phyloP scores from a whole-genome alignment of 2,888 invertebrate species.

The Epirrhoe tristata region DNA sequence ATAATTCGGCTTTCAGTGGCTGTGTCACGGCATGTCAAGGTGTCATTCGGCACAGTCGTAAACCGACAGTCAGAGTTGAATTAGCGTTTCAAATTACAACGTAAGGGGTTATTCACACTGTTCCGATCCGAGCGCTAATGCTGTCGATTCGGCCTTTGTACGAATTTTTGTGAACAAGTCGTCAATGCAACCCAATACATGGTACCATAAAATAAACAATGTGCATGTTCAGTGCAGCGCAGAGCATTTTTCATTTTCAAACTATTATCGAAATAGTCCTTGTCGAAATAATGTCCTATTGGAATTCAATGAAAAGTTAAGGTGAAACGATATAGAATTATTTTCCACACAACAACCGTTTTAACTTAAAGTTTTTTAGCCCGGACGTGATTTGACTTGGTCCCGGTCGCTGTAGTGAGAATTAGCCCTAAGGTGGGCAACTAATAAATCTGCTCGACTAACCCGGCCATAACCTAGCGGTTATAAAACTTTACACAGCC shows the following conservation, averaged over 20 bases:
- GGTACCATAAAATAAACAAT: no score
- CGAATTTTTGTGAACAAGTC: no score
- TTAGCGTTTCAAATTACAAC: constrained; percentile 68
- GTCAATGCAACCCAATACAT: no score
- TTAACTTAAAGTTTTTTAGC: not conserved
- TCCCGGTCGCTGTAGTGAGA: not conserved
- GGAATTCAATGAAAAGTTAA: no score
- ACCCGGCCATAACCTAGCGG: constrained; percentile 58
- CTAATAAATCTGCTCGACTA: constrained; percentile 67
- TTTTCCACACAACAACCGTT: no score
- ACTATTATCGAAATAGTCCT: no score
- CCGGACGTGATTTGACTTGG: not conserved
- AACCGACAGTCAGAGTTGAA: constrained; percentile 66
- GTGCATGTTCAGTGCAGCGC: no score
- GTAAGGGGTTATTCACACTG: constrained; percentile 41
- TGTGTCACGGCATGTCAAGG: constrained; percentile 23
- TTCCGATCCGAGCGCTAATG: not conserved
- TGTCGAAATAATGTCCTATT: no score
- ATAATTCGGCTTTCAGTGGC: constrained; percentile 9
- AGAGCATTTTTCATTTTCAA: no score
- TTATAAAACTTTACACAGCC: constrained; percentile 65
- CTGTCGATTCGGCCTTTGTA: not conserved
- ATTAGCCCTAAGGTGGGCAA: constrained; percentile 52
- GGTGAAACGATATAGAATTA: no score
- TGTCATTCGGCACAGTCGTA: constrained; percentile 52